A percentile compares a stretch with the other conserved stretches of the same genome.
These are phyloP conservation scores for Poeciliopsis prolifica DNA, from an alignment of 2,113 vertebrate species.

Conservation along the genomic window DNA sequence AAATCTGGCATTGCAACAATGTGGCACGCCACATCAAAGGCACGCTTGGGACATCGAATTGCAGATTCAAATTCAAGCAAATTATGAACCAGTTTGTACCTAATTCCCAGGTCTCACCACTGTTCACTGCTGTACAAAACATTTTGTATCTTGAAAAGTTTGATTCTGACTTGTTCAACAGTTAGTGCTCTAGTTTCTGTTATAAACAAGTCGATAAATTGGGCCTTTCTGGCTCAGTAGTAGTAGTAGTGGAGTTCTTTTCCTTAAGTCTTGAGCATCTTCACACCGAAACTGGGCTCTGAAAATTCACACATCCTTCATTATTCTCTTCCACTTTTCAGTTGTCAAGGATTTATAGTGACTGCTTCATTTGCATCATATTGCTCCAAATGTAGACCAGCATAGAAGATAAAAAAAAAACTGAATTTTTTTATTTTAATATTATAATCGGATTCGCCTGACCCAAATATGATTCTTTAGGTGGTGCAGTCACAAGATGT, in stretches of 20 bases:
- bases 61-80: slow-evolving; percentile 31
- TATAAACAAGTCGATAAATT: not conserved
- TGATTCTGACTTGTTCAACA: not conserved
- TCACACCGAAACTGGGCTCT: not conserved
- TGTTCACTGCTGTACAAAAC: not conserved
- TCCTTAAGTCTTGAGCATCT: not conserved
- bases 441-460: not conserved
- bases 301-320: not conserved
- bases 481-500: not conserved
- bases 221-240: not conserved
- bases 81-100: slow-evolving; percentile 27
- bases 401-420: no score
- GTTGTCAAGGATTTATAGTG: no score
- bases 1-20: slow-evolving; percentile 36
- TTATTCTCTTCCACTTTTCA: no score
- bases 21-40: slow-evolving; percentile 39
- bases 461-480: not conserved
- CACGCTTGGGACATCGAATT: not conserved
- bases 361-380: no score
- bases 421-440: no score
- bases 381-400: no score
- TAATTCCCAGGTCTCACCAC: not conserved
- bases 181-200: not conserved
- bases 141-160: not conserved
- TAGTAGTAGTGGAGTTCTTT: not conserved